Conservation (phyloP, 2,888 invertebrate species). For the Mesodorylaimus sp. region DNA sequence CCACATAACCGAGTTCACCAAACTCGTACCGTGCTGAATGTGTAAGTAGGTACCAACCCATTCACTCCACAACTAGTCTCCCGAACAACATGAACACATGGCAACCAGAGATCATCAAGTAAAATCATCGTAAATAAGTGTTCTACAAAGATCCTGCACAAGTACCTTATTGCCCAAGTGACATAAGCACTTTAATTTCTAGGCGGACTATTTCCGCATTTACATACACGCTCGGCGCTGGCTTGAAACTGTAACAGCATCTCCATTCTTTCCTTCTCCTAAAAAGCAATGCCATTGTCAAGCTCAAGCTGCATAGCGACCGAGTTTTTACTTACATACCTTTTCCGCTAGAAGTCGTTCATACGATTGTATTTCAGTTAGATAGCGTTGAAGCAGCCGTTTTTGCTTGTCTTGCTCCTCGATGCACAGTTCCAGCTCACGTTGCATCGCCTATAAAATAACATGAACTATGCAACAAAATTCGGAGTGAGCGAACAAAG, state of each 20-base stretch:
- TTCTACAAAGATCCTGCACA: too few relatives aligned
- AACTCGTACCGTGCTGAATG: too few relatives aligned
- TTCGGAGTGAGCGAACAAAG: background rate
- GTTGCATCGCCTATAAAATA: background rate
- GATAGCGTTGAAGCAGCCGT: background rate
- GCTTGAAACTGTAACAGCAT: background rate
- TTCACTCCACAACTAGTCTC: too few relatives aligned
- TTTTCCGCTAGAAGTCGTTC: background rate
- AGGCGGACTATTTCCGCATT: too few relatives aligned
- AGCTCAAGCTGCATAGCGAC: background rate
- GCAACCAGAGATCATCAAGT: too few relatives aligned
- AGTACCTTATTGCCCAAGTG: too few relatives aligned
- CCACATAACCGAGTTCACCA: too few relatives aligned
- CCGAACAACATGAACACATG: too few relatives aligned
- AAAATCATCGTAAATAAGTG: too few relatives aligned
- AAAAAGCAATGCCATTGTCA: background rate
- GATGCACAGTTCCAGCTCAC: background rate
- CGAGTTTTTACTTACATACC: background rate
- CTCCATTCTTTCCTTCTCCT: background rate
- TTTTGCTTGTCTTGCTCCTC: slow-evolving; percentile 2
- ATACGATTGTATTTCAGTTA: background rate
- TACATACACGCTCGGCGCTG: too few relatives aligned
- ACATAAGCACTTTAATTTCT: too few relatives aligned
- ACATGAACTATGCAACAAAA: background rate
- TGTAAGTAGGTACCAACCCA: too few relatives aligned